A percentile compares a stretch with the other conserved stretches of the same genome.
Evolutionary conservation across 2,888 invertebrate species (phyloP).

Genomic region (Leptinotarsa haldemani): DNA sequence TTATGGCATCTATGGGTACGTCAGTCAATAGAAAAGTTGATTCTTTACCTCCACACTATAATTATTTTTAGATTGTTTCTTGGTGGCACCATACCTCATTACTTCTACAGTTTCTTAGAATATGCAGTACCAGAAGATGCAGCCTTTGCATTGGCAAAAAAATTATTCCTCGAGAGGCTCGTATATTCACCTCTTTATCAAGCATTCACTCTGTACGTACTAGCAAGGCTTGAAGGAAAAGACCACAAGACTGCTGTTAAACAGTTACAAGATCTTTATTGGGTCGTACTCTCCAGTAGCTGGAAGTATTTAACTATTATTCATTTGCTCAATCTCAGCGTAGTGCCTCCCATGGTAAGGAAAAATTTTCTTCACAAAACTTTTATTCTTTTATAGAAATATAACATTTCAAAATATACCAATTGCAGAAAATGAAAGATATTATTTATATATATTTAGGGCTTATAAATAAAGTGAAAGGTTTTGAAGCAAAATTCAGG

Average conservation of each 20-base stretch:
- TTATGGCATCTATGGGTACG: slow-evolving; percentile 82
- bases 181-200: slow-evolving; percentile 79
- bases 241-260: slow-evolving; percentile 73
- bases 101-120: slow-evolving; percentile 77
- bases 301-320: slow-evolving; percentile 82
- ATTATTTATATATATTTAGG: too few species aligned
- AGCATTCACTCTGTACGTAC: slow-evolving; percentile 79
- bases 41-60: background rate
- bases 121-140: slow-evolving; percentile 71
- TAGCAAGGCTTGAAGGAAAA: slow-evolving; percentile 83
- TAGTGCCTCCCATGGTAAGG: slow-evolving; percentile 83
- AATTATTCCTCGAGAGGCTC: slow-evolving; percentile 78
- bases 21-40: slow-evolving; percentile 10
- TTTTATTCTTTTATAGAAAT: background rate
- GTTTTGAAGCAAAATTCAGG: too few species aligned
- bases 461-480: too few species aligned
- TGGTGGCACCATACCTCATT: slow-evolving; percentile 84
- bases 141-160: slow-evolving; percentile 67
- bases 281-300: slow-evolving; percentile 76
- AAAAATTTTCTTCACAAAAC: background rate
- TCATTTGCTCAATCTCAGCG: slow-evolving; percentile 79
- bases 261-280: slow-evolving; percentile 75
- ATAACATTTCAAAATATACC: too few species aligned
- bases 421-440: too few species aligned
- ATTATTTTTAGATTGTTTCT: slow-evolving; percentile 74